Conservation (phyloP, 35 echinoderm and acorn worm species). For the Ptychodera flava region DNA sequence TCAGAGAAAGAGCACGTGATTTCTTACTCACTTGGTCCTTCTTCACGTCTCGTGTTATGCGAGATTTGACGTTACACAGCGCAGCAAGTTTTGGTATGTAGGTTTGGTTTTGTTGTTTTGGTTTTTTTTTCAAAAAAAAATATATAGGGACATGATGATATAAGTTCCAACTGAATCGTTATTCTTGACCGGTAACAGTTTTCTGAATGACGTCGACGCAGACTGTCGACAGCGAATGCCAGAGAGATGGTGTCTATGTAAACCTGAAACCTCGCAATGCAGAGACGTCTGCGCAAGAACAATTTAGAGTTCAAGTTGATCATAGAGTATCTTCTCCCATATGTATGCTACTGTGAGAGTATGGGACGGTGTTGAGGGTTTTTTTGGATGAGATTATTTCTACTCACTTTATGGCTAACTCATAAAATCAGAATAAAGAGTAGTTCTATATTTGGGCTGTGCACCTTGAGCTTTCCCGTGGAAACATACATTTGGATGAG, state of each 20-base stretch:
- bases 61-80: conserved; percentile 42
- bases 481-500: too few relatives aligned
- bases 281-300: too few relatives aligned
- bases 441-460: too few relatives aligned
- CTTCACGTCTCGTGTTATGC: conserved; percentile 38
- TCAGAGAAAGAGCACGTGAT: background rate
- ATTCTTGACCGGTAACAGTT: background rate
- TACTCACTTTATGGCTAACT: background rate
- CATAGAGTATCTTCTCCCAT: too few relatives aligned
- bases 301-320: too few relatives aligned
- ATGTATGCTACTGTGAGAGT: too few relatives aligned
- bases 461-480: too few relatives aligned
- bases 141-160: background rate
- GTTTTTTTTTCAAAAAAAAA: background rate
- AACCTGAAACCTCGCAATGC: background rate
- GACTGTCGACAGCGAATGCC: background rate
- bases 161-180: background rate
- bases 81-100: conserved; percentile 47
- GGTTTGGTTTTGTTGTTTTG: background rate
- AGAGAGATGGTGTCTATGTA: background rate
- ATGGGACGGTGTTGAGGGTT: too few relatives aligned
- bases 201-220: background rate
- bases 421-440: too few relatives aligned
- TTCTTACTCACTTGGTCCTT: conserved; percentile 60
- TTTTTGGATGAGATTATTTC: background rate